Evolutionary conservation across 1,140 invertebrate genomes (phyloP).

Genomic region (Meloidogyne chitwoodi): DNA sequence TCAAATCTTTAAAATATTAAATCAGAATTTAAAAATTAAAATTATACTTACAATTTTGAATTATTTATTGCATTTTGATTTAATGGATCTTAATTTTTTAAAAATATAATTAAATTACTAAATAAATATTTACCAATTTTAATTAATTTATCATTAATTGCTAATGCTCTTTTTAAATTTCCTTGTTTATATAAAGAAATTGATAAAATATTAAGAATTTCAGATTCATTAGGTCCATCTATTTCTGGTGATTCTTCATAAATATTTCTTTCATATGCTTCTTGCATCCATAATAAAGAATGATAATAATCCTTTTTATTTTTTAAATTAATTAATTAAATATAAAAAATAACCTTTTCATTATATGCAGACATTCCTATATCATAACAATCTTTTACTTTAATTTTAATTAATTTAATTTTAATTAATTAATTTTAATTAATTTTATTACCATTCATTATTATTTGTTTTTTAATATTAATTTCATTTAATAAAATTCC

Average conservation of each 20-base stretch:
- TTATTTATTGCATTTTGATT: background rate
- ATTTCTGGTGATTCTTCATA: background rate
- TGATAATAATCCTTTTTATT: background rate
- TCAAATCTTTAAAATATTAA: too few relatives aligned
- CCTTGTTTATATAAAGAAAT: slow-evolving; percentile 77
- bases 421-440: background rate
- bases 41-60: too few relatives aligned
- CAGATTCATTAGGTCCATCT: background rate
- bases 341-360: background rate
- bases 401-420: background rate
- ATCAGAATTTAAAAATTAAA: too few relatives aligned
- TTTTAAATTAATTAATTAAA: background rate
- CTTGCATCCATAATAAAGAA: background rate
- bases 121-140: background rate
- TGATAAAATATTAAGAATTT: background rate
- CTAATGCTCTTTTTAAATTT: slow-evolving; percentile 76
- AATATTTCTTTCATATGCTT: background rate
- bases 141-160: slow-evolving; percentile 80
- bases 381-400: background rate
- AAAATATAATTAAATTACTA: background rate
- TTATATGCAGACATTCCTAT: background rate
- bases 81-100: background rate
- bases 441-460: background rate
- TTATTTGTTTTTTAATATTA: background rate
- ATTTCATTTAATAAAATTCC: slow-evolving; percentile 63